Percentiles rank a stretch among this genome's conserved stretches.
phyloP scores from a whole-genome alignment of 2,113 vertebrate genomes.

The Microtus richardsoni region DNA sequence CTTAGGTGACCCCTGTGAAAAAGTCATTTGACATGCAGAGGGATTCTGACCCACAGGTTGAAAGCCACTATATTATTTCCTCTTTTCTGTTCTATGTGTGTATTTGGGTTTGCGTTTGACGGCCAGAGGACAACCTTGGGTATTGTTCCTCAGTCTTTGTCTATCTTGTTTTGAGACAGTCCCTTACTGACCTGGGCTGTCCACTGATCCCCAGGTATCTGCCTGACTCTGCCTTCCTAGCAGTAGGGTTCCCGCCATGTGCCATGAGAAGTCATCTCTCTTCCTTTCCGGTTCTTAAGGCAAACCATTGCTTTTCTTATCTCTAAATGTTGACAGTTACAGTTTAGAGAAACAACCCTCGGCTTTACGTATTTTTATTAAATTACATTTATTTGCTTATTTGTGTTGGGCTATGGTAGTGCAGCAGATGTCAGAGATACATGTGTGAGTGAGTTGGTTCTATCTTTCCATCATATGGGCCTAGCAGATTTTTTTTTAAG shows the following conservation, averaged over 20 bases:
- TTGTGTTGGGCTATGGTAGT: background rate
- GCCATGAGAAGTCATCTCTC: background rate
- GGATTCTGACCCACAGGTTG: background rate
- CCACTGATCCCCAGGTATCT: background rate
- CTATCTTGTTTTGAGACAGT: background rate
- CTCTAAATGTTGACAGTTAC: background rate
- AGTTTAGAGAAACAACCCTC: background rate
- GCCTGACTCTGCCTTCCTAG: background rate
- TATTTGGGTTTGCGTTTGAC: background rate
- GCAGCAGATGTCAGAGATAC: background rate
- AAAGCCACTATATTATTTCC: background rate
- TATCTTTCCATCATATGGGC: background rate
- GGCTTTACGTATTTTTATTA: background rate
- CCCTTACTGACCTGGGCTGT: background rate
- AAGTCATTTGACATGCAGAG: background rate
- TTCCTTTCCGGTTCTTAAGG: background rate
- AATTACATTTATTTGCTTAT: background rate
- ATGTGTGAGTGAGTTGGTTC: background rate
- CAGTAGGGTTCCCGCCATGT: background rate
- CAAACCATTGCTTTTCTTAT: background rate
- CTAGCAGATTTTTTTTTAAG: background rate
- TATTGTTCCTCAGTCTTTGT: background rate
- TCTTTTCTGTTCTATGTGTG: background rate
- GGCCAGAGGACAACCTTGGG: background rate
- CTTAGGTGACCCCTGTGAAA: background rate